Evolutionary conservation across 2,888 invertebrate genomes (phyloP), one percentile per base, ranked within the genome.

Genomic region (Amphimallon solstitiale): DNA sequence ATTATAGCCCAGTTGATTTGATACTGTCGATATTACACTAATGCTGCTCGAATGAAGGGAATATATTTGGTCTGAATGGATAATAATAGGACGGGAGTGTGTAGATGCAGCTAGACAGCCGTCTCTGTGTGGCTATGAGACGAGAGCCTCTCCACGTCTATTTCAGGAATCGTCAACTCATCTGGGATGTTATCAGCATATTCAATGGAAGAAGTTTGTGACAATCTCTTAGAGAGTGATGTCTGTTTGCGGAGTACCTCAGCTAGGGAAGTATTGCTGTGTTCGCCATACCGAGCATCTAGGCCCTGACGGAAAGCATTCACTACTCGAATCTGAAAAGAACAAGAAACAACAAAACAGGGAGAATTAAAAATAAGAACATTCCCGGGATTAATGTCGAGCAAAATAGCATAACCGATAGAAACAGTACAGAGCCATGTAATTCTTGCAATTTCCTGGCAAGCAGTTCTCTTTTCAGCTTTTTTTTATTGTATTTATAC

Each of bases 241-340:
- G 94, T 91, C 89, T 95, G 95, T 87, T 95, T 95, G 84, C 94
- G 92, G 81, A 95, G 90, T 83, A 94, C 94, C 86, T 95, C 95
- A 71, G 94, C 95, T 83, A 95, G 89, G 85, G 94, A 93, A 83
- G 93, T 92, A 88, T 92, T 94, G 84, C 92, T 92, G 86, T 93
- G 92, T 86, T 94, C 94, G 85, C 95, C 93, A 82, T 90, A 91
- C 82, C 95, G 93, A 84, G 95, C 91, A 87, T 97, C 97, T 86
- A 98, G 91, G 86, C 98, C 98, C 90, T 97, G 97, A 86, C 98
- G 97, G 91, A 98, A 99, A 88, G 98, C 98, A 89, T 98, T 98
- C 87, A 99, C 98, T 89, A 98, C 98, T 89, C 98, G 97, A 86
- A 98, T 98, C 98, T 98, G 93, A 85, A 88, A 88, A 83, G 77